A percentile compares a stretch with the other conserved stretches of the same genome.
Conservation (phyloP, 2,113 vertebrate species). For the Butastur rufipennis region DNA sequence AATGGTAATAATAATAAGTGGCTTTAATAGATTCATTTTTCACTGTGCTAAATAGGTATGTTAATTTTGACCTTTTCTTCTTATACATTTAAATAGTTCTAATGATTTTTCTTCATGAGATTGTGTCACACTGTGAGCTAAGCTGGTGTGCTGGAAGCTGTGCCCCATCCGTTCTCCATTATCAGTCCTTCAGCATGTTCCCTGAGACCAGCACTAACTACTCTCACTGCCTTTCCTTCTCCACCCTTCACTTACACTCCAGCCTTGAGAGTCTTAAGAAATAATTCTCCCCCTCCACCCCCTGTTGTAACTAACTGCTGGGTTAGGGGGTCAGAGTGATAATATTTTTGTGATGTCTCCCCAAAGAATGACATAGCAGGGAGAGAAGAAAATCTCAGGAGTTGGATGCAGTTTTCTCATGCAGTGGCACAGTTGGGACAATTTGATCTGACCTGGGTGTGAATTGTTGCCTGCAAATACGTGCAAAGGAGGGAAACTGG, state of each 20-base stretch:
- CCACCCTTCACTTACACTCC: background rate
- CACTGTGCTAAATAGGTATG: background rate
- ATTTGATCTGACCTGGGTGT: background rate
- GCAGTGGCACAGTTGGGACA: background rate
- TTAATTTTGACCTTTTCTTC: background rate
- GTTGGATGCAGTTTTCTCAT: background rate
- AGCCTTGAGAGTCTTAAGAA: background rate
- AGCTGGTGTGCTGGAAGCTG: background rate
- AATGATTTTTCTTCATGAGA: background rate
- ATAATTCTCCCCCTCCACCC: background rate
- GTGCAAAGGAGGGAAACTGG: background rate
- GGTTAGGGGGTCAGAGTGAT: background rate
- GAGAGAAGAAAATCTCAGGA: background rate
- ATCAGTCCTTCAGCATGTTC: background rate
- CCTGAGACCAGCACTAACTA: background rate
- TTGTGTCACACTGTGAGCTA: background rate
- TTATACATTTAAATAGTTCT: background rate
- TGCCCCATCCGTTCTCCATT: background rate
- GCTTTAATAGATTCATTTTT: background rate
- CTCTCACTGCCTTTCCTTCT: background rate
- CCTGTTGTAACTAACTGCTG: background rate
- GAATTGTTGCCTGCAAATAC: background rate
- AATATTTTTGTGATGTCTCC: background rate
- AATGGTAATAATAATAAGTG: constrained; percentile 50
- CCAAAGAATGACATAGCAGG: background rate